These are phyloP conservation scores for Cathartes aura DNA, from an alignment of 2,113 vertebrate species.

Conservation along the genomic window DNA sequence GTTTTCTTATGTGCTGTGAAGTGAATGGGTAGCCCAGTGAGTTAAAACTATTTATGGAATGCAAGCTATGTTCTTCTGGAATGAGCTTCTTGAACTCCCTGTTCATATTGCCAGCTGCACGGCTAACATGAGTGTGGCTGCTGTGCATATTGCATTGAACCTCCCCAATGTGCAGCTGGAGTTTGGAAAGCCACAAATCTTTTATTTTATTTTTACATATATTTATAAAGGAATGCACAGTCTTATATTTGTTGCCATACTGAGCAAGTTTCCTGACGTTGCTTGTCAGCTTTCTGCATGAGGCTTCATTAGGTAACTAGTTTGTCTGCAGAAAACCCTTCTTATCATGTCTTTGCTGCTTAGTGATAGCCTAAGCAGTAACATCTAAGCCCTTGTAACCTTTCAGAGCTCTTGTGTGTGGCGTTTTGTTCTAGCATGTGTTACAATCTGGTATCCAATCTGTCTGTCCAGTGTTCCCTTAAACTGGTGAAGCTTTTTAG, in stretches of 20 bases:
- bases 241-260: not conserved
- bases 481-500: not conserved
- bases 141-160: not conserved
- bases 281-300: not conserved
- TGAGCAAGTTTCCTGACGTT: not conserved
- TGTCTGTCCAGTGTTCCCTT: not conserved
- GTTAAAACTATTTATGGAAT: conserved; percentile 21
- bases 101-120: not conserved
- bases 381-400: not conserved
- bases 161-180: not conserved
- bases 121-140: fast-evolving
- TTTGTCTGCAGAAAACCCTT: not conserved
- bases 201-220: not conserved
- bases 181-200: not conserved
- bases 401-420: not conserved
- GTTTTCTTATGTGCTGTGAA: not conserved
- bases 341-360: not conserved
- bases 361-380: not conserved
- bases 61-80: not conserved
- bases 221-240: not conserved
- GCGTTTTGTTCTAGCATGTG: not conserved
- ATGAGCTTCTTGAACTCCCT: not conserved
- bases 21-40: not conserved
- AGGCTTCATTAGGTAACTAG: not conserved
- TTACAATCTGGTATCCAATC: not conserved